These are phyloP conservation scores for Glaucidium brasilianum DNA, from an alignment of 2,113 vertebrate species.

Conservation along the genomic window DNA sequence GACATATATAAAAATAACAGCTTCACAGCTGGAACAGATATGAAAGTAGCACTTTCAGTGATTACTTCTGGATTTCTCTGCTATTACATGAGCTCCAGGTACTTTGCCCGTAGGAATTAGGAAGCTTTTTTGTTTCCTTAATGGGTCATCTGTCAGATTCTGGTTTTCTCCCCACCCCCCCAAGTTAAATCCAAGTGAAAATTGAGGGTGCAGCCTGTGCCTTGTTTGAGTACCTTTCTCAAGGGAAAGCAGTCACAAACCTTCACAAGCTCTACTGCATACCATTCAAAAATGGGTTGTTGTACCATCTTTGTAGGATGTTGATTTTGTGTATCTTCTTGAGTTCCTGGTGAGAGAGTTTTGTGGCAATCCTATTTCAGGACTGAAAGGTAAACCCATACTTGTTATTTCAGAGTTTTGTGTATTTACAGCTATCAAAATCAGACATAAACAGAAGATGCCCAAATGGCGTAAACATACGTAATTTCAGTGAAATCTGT, in stretches of 20 bases:
- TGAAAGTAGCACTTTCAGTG: neutral
- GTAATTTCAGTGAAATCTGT: neutral
- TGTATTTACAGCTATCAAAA: neutral
- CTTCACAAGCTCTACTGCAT: neutral
- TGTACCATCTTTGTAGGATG: neutral
- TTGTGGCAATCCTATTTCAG: neutral
- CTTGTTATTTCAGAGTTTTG: neutral
- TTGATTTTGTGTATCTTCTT: neutral
- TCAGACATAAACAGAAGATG: neutral
- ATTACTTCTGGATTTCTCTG: neutral
- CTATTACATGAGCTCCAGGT: neutral
- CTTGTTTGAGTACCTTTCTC: neutral
- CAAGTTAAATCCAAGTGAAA: neutral
- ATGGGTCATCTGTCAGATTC: neutral
- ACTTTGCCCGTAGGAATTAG: neutral
- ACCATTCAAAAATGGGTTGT: neutral
- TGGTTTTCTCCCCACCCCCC: neutral
- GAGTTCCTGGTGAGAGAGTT: rapidly evolving
- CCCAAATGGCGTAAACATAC: neutral
- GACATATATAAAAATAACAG: neutral
- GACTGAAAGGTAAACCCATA: neutral
- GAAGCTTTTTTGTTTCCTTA: neutral
- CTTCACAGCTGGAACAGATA: neutral
- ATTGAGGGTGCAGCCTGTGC: neutral
- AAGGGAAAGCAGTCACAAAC: neutral